Evolutionary conservation across 1,140 invertebrate genomes (phyloP).

Genomic region (Wiebesia pumilae): DNA sequence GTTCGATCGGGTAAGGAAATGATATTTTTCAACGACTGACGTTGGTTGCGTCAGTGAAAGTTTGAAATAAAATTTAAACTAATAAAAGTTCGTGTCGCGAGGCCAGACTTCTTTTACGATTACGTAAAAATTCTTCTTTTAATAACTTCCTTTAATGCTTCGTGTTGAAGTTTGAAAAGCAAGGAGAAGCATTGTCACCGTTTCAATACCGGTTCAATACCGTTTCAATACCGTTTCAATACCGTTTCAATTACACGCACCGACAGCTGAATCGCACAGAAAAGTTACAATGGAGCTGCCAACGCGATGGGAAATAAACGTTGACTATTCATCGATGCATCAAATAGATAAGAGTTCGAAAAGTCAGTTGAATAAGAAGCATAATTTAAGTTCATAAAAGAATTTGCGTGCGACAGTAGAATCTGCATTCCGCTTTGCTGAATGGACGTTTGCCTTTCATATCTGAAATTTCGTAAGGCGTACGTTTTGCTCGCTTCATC

Average conservation of each 20-base stretch:
- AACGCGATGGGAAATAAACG: not conserved
- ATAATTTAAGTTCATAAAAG: constrained; percentile 26
- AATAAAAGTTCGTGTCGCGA: too few species aligned
- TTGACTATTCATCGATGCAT: constrained; percentile 19
- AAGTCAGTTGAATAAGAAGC: constrained; percentile 20
- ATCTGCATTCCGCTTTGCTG: constrained; percentile 21
- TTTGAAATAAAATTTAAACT: too few species aligned
- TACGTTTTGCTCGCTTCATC: not conserved
- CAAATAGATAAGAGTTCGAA: constrained; percentile 6
- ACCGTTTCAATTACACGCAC: constrained; percentile 6
- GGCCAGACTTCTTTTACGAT: not conserved
- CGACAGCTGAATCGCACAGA: not conserved
- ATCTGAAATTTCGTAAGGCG: constrained; percentile 29
- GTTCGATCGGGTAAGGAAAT: too few species aligned
- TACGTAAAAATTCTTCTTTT: not conserved
- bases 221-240: too few species aligned
- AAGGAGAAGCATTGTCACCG: not conserved
- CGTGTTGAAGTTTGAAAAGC: not conserved
- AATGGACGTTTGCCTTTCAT: not conserved
- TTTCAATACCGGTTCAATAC: too few species aligned
- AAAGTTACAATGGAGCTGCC: not conserved
- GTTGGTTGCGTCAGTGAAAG: too few species aligned
- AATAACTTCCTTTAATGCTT: not conserved
- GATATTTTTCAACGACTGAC: too few species aligned
- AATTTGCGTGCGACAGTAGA: not conserved